Conservation (phyloP, 2,113 vertebrate genomes). For the Vulpes vulpes region DNA sequence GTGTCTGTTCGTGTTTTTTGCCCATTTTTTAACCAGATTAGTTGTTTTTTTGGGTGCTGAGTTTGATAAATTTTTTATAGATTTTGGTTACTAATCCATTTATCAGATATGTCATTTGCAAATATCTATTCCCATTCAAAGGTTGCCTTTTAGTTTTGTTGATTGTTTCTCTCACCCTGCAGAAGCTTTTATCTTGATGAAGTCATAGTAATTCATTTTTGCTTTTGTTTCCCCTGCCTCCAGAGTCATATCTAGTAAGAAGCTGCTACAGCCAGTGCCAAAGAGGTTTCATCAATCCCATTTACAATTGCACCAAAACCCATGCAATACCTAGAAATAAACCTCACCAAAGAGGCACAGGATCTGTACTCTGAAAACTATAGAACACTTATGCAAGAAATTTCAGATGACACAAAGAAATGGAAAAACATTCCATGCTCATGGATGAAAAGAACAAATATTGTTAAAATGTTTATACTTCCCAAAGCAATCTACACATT, state of each 20-base stretch:
- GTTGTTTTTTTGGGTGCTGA: not conserved
- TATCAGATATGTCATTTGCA: not conserved
- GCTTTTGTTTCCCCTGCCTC: not conserved
- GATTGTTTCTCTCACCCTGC: not conserved
- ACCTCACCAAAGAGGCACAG: not conserved
- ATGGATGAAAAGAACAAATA: not conserved
- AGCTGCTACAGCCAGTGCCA: not conserved
- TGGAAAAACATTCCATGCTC: not conserved
- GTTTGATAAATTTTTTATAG: not conserved
- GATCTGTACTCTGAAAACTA: not conserved
- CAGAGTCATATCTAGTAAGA: not conserved
- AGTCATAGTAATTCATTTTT: not conserved
- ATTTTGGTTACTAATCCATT: not conserved
- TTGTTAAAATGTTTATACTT: not conserved
- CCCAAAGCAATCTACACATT: not conserved
- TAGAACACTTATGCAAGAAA: not conserved
- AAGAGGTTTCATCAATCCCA: not conserved
- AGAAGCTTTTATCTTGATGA: not conserved
- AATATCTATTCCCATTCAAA: not conserved
- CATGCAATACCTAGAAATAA: not conserved
- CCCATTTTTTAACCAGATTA: not conserved
- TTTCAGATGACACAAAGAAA: not conserved
- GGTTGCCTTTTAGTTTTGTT: not conserved
- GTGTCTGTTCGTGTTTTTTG: not conserved
- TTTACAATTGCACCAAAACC: not conserved